Evolutionary conservation across 2,888 invertebrate genomes (phyloP), one percentile per base, ranked within the genome.

Genomic region (Mantis religiosa): DNA sequence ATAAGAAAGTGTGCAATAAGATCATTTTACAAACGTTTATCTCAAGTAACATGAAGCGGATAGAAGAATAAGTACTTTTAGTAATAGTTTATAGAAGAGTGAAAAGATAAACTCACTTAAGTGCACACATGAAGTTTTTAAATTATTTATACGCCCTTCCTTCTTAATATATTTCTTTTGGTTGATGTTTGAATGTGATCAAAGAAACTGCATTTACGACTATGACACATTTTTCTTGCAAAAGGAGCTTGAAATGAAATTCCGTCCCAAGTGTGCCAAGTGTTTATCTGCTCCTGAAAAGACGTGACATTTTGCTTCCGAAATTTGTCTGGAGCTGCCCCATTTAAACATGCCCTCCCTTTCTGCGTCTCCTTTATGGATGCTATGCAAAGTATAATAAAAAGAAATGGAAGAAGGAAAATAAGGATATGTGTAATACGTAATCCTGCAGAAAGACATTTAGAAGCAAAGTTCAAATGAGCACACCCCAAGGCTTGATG

Each of bases 391-490:
- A 71, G 54, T 71, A 71, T 71, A 71, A 71, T 71, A 71, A 71
- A 71, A 71, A 71, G 54, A 71, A 71, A 71, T 71, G 54, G 54
- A 71, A 71, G 54, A 71, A 71, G 20, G 54, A 71, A 71, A 71
- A 71, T 71, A 71, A 71, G 54, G 54, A 34, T 34, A 34, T 27
- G 85, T 85, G 85, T 85, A 81, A 87, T 30, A 87, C 81, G 88
- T 88, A 88, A 89, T 88, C 87, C 83, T 85, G 83, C 28, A 82
- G 83, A 89, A 89, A 88, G 88, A 89, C 89, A 89, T 89, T 89
- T 89, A 89, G 87, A 89, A 89, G 87, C 86, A 88, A 85, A 87
- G 89, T 89, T 89, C 87, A 87, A 88, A 89, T 89, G 89, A 88
- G 88, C 88, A 89, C 84, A 82, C 83, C 87, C 41, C 89, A 25